Evolutionary conservation across 1,140 invertebrate genomes (phyloP).

Genomic region (Polyergus mexicanus): DNA sequence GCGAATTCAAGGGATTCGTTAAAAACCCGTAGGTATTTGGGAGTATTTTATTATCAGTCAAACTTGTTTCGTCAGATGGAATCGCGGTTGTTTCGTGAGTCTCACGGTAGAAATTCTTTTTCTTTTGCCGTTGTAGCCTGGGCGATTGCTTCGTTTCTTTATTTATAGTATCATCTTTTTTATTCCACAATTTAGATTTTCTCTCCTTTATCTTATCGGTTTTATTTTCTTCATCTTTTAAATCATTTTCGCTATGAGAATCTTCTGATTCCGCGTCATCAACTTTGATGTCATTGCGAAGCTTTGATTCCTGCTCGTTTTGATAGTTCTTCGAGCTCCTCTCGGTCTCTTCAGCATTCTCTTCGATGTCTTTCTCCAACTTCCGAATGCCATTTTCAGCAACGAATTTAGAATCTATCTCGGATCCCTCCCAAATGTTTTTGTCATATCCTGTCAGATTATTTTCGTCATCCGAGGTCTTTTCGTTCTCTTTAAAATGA

Average conservation of each 20-base stretch:
- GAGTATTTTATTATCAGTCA: not conserved
- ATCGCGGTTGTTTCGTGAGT: constrained; percentile 1
- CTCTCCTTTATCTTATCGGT: not conserved
- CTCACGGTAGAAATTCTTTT: not conserved
- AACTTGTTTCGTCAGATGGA: not conserved
- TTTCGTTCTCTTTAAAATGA: not conserved
- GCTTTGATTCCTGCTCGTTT: constrained; percentile 12
- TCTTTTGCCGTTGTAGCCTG: not conserved
- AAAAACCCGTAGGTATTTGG: constrained; percentile 5
- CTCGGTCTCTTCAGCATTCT: constrained; percentile 73
- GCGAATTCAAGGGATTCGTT: not conserved
- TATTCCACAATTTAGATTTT: not conserved
- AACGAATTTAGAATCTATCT: constrained; percentile 73
- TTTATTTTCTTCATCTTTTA: constrained; percentile 40
- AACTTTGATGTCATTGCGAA: not conserved
- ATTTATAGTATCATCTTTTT: not conserved
- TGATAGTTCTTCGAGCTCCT: constrained; percentile 64
- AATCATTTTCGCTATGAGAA: not conserved
- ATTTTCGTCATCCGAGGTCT: not conserved
- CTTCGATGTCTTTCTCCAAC: constrained; percentile 79
- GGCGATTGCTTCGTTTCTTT: not conserved
- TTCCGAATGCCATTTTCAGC: constrained; percentile 72
- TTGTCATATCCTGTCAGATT: constrained; percentile 2
- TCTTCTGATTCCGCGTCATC: not conserved
- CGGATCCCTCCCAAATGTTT: constrained; percentile 36